phyloP scores from a whole-genome alignment of 1,140 invertebrate genomes.

The Caerostris darwini region DNA sequence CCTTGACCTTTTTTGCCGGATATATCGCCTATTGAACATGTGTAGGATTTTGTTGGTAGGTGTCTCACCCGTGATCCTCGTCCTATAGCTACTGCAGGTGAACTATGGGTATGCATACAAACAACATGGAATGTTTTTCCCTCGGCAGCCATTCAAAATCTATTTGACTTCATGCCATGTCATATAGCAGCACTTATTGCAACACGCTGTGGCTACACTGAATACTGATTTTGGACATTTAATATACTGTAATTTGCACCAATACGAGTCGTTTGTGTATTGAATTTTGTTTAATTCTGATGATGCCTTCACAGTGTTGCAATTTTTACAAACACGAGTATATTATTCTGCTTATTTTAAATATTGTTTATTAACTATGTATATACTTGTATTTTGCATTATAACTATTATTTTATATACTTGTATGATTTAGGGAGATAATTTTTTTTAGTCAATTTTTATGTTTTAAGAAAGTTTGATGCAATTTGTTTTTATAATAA shows the following conservation, averaged over 20 bases:
- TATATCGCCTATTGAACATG: constrained; percentile 13
- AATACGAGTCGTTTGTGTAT: too few species aligned
- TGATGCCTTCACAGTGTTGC: too few species aligned
- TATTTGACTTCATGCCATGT: constrained; percentile 10
- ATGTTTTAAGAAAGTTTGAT: not conserved
- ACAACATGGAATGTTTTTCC: not conserved
- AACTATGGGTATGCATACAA: not conserved
- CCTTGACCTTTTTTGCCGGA: not conserved
- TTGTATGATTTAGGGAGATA: too few species aligned
- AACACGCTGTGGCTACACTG: not conserved
- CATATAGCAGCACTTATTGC: not conserved
- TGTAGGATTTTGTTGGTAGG: not conserved
- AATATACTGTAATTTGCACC: not conserved
- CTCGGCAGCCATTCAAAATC: not conserved
- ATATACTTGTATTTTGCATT: not conserved
- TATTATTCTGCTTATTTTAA: not conserved
- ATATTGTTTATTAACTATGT: not conserved
- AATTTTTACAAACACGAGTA: not conserved
- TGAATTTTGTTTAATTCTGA: too few species aligned
- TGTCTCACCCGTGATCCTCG: not conserved
- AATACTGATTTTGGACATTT: not conserved
- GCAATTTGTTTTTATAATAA: not conserved
- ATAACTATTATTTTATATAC: too few species aligned
- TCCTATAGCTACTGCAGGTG: not conserved
- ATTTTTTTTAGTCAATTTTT: not conserved